A percentile compares a stretch with the other conserved stretches of the same genome.
Conservation (phyloP, 2,797 vertebrate genomes). For the Hapalemur alaotrensis region DNA sequence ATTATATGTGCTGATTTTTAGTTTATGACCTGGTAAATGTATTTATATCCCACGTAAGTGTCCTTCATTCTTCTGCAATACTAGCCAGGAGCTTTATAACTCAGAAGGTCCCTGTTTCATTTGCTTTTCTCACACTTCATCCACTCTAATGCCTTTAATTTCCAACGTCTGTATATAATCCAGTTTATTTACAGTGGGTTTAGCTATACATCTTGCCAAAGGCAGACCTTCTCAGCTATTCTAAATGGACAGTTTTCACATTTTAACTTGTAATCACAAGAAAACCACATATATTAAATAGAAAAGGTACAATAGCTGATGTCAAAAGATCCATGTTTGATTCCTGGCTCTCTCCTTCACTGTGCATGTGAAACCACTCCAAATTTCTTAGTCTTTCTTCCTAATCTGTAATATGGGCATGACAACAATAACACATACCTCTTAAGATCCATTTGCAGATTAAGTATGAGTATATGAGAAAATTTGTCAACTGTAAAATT, state of each 20-base stretch:
- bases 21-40: background rate
- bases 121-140: background rate
- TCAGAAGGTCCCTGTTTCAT: background rate
- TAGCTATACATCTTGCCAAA: background rate
- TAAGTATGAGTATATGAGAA: background rate
- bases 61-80: background rate
- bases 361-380: background rate
- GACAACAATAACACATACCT: background rate
- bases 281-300: background rate
- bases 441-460: background rate
- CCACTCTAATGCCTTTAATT: background rate
- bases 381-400: constrained; percentile 41
- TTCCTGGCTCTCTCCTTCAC: background rate
- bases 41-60: background rate
- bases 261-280: constrained; percentile 1
- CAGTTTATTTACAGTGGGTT: background rate
- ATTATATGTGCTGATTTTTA: background rate
- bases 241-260: background rate
- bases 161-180: background rate
- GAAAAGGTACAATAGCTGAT: background rate
- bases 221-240: background rate
- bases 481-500: background rate
- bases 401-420: constrained; percentile 46
- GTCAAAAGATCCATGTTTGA: background rate
- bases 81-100: background rate